phyloP scores from a whole-genome alignment of 2,797 vertebrate species.

The Momotus momota region DNA sequence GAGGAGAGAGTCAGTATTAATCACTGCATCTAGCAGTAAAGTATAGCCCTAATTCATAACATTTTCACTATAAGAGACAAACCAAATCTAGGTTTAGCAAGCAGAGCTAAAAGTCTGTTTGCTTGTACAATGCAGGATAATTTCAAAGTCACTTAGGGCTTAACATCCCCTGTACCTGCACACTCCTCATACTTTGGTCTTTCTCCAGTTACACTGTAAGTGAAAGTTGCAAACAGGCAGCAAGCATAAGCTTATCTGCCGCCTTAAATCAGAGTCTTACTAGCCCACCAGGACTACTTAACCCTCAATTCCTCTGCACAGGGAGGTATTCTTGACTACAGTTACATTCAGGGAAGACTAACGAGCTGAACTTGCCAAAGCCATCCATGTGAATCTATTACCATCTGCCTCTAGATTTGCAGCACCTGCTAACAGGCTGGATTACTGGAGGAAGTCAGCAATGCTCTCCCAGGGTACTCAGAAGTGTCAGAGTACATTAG shows the following conservation, averaged over 20 bases:
- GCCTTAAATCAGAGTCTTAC: not conserved
- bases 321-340: not conserved
- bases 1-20: not conserved
- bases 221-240: not conserved
- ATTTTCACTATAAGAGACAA: not conserved
- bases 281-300: not conserved
- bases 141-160: not conserved
- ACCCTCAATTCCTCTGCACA: not conserved
- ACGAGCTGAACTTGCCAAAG: slow-evolving; percentile 23
- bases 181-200: not conserved
- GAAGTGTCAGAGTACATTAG: slow-evolving; percentile 3
- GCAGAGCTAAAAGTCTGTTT: not conserved
- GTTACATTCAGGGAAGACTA: not conserved
- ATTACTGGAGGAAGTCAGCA: not conserved
- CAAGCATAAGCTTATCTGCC: not conserved
- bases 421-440: slow-evolving; percentile 37
- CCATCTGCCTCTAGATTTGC: slow-evolving; percentile 49
- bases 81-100: not conserved
- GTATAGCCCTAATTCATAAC: not conserved
- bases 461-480: not conserved
- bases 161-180: not conserved
- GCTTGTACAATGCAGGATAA: not conserved
- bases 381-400: slow-evolving; percentile 33
- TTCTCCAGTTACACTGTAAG: not conserved
- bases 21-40: not conserved